These are phyloP conservation scores for Spilarctia lutea DNA, from an alignment of 2,888 invertebrate species.

Conservation along the genomic window DNA sequence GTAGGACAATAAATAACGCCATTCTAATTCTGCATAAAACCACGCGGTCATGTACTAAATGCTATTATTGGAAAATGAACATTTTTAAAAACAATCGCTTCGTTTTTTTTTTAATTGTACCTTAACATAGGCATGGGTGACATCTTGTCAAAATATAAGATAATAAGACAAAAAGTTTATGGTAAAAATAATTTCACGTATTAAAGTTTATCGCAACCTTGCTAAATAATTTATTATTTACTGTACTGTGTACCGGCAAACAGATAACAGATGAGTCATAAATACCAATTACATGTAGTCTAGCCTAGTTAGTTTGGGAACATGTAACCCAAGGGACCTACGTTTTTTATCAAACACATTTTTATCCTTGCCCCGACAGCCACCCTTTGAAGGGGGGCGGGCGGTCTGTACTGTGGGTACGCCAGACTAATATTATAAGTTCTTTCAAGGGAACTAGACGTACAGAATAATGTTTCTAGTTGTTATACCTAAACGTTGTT, in stretches of 20 bases:
- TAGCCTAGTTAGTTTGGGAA: constrained; percentile 42
- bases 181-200: neutral
- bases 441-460: constrained; percentile 41
- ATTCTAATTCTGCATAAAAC: neutral
- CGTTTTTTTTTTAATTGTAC: neutral
- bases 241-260: constrained; percentile 9
- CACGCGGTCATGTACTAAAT: neutral
- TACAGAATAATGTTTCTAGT: constrained; percentile 38
- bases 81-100: neutral
- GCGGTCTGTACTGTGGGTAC: constrained; percentile 18
- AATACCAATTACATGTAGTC: constrained; percentile 50
- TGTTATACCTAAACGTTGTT: constrained; percentile 22
- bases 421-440: constrained; percentile 49
- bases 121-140: neutral
- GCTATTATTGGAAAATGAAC: neutral
- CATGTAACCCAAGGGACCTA: constrained; percentile 37
- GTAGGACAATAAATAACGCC: neutral
- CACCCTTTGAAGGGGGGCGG: constrained; percentile 14
- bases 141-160: neutral
- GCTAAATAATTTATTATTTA: constrained; percentile 4
- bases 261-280: constrained; percentile 38
- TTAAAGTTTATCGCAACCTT: neutral
- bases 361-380: constrained; percentile 30
- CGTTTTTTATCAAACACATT: constrained; percentile 36
- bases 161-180: neutral